These are phyloP conservation scores for Podilymbus podiceps DNA, from an alignment of 2,113 vertebrate genomes.

Conservation along the genomic window DNA sequence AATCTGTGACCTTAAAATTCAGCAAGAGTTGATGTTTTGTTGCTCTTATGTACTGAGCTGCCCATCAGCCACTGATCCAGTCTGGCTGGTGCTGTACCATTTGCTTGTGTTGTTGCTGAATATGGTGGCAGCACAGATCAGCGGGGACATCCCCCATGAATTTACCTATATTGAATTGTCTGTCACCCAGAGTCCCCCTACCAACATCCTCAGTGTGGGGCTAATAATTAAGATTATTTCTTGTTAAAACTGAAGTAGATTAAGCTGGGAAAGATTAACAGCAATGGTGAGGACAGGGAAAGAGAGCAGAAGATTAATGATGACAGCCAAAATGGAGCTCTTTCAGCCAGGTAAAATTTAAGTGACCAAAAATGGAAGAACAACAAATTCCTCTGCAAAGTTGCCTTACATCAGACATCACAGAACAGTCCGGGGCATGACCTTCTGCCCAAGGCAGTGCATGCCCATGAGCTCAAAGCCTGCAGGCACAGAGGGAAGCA, in stretches of 20 bases:
- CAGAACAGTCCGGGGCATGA: not conserved
- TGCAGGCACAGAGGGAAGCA: not conserved
- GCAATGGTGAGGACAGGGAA: not conserved
- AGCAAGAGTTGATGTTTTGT: not conserved
- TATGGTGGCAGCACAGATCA: not conserved
- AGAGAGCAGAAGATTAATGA: not conserved
- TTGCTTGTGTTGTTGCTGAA: not conserved
- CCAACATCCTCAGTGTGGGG: not conserved
- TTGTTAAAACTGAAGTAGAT: not conserved
- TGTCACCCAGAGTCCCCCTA: not conserved
- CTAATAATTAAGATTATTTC: not conserved
- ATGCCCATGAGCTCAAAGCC: not conserved
- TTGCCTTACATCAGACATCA: not conserved
- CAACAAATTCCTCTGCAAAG: not conserved
- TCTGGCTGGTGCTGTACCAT: not conserved
- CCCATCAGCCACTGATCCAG: not conserved
- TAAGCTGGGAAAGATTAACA: not conserved
- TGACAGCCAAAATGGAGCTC: not conserved
- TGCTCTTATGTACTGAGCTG: not conserved
- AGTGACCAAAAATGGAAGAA: not conserved
- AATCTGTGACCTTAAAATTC: conserved; percentile 64
- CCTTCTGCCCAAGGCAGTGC: not conserved
- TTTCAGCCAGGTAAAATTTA: not conserved
- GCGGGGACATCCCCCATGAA: not conserved
- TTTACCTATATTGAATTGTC: not conserved